Evolutionary conservation across 2,888 invertebrate species (phyloP).

Genomic region (Heliconius erato): DNA sequence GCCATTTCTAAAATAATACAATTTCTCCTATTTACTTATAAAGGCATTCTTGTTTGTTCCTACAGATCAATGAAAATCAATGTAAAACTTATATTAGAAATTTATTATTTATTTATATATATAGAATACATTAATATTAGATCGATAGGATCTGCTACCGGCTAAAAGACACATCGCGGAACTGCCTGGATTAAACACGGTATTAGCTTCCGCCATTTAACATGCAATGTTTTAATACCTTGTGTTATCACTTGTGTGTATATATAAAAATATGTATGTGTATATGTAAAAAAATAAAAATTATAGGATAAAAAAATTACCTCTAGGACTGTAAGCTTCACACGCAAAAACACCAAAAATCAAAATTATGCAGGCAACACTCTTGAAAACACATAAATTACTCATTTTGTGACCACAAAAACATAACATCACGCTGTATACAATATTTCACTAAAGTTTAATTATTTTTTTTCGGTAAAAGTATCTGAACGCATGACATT

Average conservation of each 20-base stretch:
- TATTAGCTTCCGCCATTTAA: background rate
- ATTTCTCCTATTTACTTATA: slow-evolving; percentile 42
- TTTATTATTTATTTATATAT: background rate
- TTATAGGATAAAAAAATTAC: slow-evolving; percentile 61
- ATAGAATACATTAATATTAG: background rate
- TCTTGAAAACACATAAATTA: slow-evolving; percentile 53
- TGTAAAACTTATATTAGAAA: background rate
- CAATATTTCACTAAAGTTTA: slow-evolving; percentile 17
- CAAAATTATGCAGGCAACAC: slow-evolving; percentile 61
- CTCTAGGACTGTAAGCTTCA: slow-evolving; percentile 76
- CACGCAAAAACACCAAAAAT: slow-evolving; percentile 58
- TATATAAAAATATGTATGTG: background rate
- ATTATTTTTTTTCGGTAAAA: slow-evolving; percentile 53
- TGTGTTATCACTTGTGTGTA: background rate
- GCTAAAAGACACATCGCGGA: slow-evolving; percentile 8
- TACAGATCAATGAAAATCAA: background rate
- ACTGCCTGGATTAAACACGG: background rate
- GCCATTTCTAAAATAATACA: slow-evolving; percentile 42
- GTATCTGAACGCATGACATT: slow-evolving; percentile 46
- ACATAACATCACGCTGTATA: slow-evolving; percentile 36
- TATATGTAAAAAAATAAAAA: background rate
- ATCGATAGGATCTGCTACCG: background rate
- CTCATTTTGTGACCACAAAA: slow-evolving; percentile 56
- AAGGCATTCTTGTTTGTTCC: background rate
- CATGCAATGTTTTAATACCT: background rate